Evolutionary conservation across 2,113 vertebrate species (phyloP).

Genomic region (human (Homo sapiens)): DNA sequence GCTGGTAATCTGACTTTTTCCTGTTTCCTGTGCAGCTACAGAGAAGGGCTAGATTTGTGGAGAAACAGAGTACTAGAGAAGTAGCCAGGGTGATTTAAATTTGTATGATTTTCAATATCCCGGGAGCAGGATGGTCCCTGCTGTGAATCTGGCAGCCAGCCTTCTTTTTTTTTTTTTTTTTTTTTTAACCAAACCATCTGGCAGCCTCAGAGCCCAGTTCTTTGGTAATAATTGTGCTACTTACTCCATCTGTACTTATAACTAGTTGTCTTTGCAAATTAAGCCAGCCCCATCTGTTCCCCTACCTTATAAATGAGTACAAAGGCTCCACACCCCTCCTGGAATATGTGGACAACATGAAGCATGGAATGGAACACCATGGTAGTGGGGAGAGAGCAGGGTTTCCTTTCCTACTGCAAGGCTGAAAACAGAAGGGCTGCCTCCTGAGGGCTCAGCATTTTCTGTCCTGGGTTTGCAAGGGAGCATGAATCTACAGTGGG

Average conservation of each 20-base stretch:
- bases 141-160: conserved; percentile 48
- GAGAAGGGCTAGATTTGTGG: not conserved
- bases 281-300: conserved; percentile 24
- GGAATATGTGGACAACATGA: not conserved
- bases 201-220: not conserved
- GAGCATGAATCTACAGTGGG: not conserved
- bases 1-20: not conserved
- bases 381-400: not conserved
- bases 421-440: not conserved
- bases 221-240: conserved; percentile 58
- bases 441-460: not conserved
- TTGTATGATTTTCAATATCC: not conserved
- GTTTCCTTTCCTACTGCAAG: not conserved
- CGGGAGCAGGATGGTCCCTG: not conserved
- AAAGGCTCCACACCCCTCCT: not conserved
- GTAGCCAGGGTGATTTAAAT: not conserved
- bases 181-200: conserved; percentile 61
- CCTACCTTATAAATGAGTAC: conserved; percentile 43
- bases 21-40: fast-evolving
- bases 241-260: conserved; percentile 63
- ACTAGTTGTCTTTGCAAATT: conserved; percentile 38
- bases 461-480: not conserved
- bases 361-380: not conserved
- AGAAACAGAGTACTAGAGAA: not conserved
- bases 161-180: conserved; percentile 28